Conservation (phyloP, 2,888 invertebrate species). For the Heliconius erato region DNA sequence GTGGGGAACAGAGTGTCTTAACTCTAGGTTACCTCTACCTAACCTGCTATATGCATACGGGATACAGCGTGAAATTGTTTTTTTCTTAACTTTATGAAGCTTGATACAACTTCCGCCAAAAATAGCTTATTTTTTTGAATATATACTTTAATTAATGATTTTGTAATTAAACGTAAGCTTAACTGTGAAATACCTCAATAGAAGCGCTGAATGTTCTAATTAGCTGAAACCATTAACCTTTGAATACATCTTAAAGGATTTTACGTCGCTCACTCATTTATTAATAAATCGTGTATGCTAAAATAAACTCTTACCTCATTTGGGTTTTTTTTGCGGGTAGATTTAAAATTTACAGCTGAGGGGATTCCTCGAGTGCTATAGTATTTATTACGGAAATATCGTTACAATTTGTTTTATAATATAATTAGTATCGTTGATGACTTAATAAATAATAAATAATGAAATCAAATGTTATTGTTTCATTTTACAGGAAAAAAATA, state of each 20-base stretch:
- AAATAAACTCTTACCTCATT: not conserved
- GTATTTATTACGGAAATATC: slow-evolving; percentile 21
- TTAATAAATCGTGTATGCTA: slow-evolving; percentile 2
- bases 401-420: not conserved
- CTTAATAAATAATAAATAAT: not conserved
- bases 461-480: not conserved
- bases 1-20: no score
- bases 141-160: not conserved
- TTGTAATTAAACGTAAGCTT: slow-evolving; percentile 26
- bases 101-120: not conserved
- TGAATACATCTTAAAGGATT: slow-evolving; percentile 25
- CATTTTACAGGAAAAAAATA: no score
- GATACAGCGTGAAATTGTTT: no score
- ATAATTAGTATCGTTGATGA: not conserved
- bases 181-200: slow-evolving; percentile 11
- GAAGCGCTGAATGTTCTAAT: slow-evolving; percentile 30
- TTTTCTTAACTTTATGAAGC: not conserved
- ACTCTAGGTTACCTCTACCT: no score
- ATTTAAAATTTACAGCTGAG: not conserved
- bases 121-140: not conserved
- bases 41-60: no score
- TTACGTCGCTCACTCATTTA: not conserved
- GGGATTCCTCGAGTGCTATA: not conserved
- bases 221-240: slow-evolving; percentile 31
- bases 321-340: not conserved